Conservation (phyloP, 92 coral and sea anemone species). For the Meandrina meandrites region DNA sequence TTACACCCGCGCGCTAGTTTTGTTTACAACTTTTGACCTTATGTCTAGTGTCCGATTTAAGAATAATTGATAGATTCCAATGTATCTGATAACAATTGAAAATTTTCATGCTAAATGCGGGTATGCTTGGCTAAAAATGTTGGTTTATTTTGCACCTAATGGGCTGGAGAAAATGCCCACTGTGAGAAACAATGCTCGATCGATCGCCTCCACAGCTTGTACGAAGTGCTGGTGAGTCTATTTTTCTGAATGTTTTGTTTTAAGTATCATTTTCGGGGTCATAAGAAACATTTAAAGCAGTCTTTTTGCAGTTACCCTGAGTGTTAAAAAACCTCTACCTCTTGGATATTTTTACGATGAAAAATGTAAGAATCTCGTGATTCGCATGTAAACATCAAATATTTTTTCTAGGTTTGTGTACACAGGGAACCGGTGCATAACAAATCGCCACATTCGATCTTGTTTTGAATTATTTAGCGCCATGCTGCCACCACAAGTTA, state of each 20-base stretch:
- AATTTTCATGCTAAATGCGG: neutral
- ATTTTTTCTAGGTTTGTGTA: neutral
- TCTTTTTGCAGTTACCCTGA: neutral
- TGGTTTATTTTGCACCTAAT: neutral
- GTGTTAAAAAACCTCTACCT: neutral
- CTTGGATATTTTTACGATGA: neutral
- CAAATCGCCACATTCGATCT: neutral
- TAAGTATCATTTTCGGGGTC: neutral
- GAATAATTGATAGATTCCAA: constrained; percentile 10
- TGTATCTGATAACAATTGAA: neutral
- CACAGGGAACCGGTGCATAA: constrained; percentile 3
- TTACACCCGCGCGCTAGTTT: neutral
- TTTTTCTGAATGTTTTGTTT: neutral
- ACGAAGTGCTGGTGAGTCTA: neutral
- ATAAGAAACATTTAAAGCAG: neutral
- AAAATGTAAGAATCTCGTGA: constrained; percentile 15
- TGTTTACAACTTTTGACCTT: constrained; percentile 17
- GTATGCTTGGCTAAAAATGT: neutral
- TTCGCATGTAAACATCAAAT: neutral
- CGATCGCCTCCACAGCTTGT: neutral
- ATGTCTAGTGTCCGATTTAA: constrained; percentile 13
- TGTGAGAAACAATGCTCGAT: neutral
- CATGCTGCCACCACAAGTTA: neutral
- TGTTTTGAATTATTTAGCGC: constrained; percentile 5
- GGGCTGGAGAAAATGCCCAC: constrained; percentile 5